Evolutionary conservation across 2,888 invertebrate genomes (phyloP), one percentile per base, ranked within the genome.

Genomic region (Stegophylla sp.): DNA sequence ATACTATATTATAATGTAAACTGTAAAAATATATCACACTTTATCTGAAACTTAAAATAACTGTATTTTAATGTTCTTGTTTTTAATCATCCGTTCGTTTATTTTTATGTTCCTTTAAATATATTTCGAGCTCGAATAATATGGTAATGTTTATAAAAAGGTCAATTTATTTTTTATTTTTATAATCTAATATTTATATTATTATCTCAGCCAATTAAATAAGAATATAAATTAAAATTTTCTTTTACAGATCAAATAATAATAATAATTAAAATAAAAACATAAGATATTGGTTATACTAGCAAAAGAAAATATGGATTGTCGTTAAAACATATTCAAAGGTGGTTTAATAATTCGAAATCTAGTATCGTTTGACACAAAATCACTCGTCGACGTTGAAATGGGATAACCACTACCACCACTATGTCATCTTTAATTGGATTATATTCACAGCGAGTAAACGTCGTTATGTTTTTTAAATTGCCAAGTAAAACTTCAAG

Each of bases 291-390:
- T 34, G 13, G 26, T 51, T 28, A n/a, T n/a, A 51, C 0, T 3
- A 34, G 34, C 7, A 15, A 23, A 72, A 17, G 17, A 9, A 53
- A 23, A 53, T 13, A 20, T 23, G 17, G 41, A 41, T 3, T 3
- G 15, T 43, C 41, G 53, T 23, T 23, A 72, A 43, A 41, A 56
- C 20, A 56, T n/a, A n/a, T n/a, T 43, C 23, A 4, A 72, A 72
- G 56, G 15, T 20, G 10, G 56, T 17, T 56, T 23, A 56, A 72
- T 56, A 72, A 41, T 56, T 56, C 23, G 15, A 72, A 72, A 56
- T 69, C 69, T 56, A 72, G 72, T 26, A 56, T 56, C 56, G 41
- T 72, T 72, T 72, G 56, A 72, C 56, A 72, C 56, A 41, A 56
- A 72, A 41, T 72, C 41, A 72, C 56, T 56, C 56, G 56, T 72